These are phyloP conservation scores for Drosophila multiciliata DNA, from an alignment of 2,888 invertebrate genomes.

Conservation along the genomic window DNA sequence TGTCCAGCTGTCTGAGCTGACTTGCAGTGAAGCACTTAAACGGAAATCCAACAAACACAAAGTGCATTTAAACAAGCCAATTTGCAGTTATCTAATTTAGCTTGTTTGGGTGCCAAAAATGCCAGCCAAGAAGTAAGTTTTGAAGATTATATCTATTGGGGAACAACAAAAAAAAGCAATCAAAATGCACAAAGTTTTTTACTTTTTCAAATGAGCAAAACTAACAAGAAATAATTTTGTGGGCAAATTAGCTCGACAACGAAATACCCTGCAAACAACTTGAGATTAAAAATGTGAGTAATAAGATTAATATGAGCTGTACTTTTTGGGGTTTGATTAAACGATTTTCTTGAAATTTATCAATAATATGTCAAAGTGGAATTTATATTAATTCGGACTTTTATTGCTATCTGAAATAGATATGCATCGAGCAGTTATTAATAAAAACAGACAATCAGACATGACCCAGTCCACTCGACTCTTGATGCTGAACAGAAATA, in stretches of 20 bases:
- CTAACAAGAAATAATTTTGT: neutral
- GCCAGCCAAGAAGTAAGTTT: neutral
- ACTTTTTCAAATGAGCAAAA: neutral
- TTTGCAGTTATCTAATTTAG: constrained; percentile 3
- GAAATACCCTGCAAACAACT: neutral
- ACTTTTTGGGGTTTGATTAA: fast-evolving
- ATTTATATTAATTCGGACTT: fast-evolving
- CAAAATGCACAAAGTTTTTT: neutral
- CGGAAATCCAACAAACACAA: constrained; percentile 61
- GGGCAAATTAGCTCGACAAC: neutral
- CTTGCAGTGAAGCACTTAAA: constrained; percentile 32
- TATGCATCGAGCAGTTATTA: neutral
- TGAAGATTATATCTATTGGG: neutral
- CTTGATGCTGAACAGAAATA: neutral
- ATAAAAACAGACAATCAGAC: neutral
- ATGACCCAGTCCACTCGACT: fast-evolving
- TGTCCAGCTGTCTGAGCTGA: constrained; percentile 40
- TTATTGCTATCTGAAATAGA: neutral
- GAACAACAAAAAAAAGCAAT: neutral
- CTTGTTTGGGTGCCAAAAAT: neutral
- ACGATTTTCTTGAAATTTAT: neutral
- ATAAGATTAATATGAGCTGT: no score
- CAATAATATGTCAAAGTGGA: fast-evolving
- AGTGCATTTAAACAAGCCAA: constrained; percentile 17
- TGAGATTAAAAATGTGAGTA: no score